Base-by-base conservation (phyloP, 2,888 invertebrate species). In the Heteromyza rotundicornis region DNA sequence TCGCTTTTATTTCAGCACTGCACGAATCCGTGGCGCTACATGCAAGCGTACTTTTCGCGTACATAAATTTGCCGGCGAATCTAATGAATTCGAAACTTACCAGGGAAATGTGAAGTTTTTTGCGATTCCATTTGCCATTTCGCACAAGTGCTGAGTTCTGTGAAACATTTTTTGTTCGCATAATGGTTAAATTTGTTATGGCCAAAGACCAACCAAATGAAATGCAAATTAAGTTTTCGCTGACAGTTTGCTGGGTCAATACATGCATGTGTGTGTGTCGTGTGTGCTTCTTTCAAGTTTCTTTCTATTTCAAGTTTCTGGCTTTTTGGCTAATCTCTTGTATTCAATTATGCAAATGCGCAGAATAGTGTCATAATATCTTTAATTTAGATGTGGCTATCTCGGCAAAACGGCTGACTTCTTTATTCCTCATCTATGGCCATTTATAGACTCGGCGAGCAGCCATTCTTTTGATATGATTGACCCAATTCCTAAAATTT, bases 51-150 rank as follows among this genome's bases (percentile, higher is more conserved):
- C 36, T 44, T 23, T 40, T 17, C 44, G 40, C 56, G 5, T n/a
- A n/a, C 23, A n/a, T 44, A 44, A 36, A 23, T 40, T 12, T 44
- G 20, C 22, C 14, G 22, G 44, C 12, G 12, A 23, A 20, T 51
- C 23, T 51, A 51, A 51, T 51, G 51, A 51, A 51, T 51, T 51
- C 16, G 14, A n/a, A n/a, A n/a, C n/a, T n/a, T n/a, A n/a, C n/a
- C n/a, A n/a, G n/a, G n/a, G n/a, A n/a, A n/a, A n/a, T n/a, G n/a
- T n/a, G n/a, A n/a, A n/a, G n/a, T n/a, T n/a, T n/a, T n/a, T n/a
- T n/a, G n/a, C n/a, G n/a, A 51, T 32, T 32, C 32, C 7, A 5
- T 32, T 32, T 32, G 32, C 32, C 5, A 32, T 32, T 32, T 32
- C n/a, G n/a, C n/a, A n/a, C n/a, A n/a, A n/a, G n/a, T n/a, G n/a